These are phyloP conservation scores for Tetragonula clypearis DNA, from an alignment of 1,140 invertebrate genomes.

Conservation along the genomic window DNA sequence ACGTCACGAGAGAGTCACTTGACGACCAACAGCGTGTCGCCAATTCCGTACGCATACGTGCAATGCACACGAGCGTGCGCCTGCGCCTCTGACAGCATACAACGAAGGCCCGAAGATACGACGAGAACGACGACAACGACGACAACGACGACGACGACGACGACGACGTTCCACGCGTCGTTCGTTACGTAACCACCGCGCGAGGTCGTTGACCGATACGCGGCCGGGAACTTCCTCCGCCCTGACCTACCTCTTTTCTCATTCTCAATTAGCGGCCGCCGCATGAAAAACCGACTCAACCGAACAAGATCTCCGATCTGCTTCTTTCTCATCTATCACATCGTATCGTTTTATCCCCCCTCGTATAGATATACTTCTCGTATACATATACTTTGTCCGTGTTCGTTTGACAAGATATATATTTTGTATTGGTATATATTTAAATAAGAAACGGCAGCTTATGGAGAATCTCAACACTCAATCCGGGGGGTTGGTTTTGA, in stretches of 20 bases:
- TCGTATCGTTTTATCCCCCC: not conserved
- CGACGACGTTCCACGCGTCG: conserved; percentile 59
- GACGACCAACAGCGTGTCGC: conserved; percentile 63
- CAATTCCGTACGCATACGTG: conserved; percentile 65
- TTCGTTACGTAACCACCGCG: conserved; percentile 69
- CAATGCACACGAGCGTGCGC: conserved; percentile 54
- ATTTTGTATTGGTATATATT: not conserved
- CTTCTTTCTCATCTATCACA: not conserved
- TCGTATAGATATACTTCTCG: not conserved
- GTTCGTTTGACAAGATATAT: not conserved
- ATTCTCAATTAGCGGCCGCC: conserved; percentile 32
- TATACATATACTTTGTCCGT: not conserved
- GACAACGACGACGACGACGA: conserved; percentile 43
- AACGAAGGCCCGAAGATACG: conserved; percentile 23
- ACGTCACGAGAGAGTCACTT: conserved; percentile 76
- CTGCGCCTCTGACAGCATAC: conserved; percentile 6
- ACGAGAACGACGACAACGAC: conserved; percentile 46
- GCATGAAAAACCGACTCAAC: conserved; percentile 14
- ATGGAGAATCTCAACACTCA: not conserved
- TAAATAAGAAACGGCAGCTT: not conserved
- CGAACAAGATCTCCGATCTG: not conserved
- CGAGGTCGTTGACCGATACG: conserved; percentile 78
- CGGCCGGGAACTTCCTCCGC: conserved; percentile 62
- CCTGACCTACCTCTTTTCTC: conserved; percentile 62
- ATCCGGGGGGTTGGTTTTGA: not conserved